Conservation (phyloP, 2,113 vertebrate species). For the Apteryx mantelli region DNA sequence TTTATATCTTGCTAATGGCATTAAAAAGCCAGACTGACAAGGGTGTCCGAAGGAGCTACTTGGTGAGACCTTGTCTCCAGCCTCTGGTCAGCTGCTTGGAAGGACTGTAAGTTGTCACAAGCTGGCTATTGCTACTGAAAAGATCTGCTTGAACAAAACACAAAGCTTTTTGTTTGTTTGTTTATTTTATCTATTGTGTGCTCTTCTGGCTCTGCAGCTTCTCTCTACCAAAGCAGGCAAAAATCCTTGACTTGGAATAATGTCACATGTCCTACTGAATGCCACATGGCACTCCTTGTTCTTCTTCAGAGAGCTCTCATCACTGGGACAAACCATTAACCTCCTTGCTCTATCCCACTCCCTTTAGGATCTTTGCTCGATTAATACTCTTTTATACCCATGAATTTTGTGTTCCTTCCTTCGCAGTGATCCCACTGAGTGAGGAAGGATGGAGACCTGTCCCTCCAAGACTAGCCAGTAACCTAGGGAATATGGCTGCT, state of each 20-base stretch:
- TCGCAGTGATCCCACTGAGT: background rate
- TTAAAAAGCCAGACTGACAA: background rate
- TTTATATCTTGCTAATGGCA: accelerated
- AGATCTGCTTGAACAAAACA: background rate
- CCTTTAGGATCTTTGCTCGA: background rate
- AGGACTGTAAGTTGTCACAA: background rate
- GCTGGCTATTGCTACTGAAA: background rate
- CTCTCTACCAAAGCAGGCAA: background rate
- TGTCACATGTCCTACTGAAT: background rate
- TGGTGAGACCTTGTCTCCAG: background rate
- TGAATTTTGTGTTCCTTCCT: background rate
- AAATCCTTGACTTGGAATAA: background rate
- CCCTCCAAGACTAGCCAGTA: background rate
- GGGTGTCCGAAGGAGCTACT: background rate
- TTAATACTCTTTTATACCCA: background rate
- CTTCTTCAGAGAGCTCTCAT: background rate
- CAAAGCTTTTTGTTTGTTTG: background rate
- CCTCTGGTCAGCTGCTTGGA: background rate
- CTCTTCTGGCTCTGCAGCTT: background rate
- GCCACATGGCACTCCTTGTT: background rate
- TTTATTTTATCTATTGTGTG: background rate
- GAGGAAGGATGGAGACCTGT: background rate
- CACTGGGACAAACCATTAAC: background rate
- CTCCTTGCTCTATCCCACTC: background rate
- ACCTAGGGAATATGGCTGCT: background rate